Base-by-base conservation (phyloP, 2,888 invertebrate genomes). In the Nomada flava region DNA sequence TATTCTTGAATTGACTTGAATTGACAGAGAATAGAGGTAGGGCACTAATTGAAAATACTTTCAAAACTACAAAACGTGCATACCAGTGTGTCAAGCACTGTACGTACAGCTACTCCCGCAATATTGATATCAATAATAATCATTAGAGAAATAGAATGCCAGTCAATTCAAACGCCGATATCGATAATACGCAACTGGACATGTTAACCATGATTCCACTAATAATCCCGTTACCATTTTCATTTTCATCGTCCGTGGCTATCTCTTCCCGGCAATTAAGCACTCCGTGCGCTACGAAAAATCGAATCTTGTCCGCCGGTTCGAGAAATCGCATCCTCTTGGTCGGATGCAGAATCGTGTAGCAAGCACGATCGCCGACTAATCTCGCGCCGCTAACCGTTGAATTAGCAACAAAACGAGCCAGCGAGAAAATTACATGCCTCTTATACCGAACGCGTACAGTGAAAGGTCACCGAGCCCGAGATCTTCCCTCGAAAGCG, bases 331-430 rank as follows among this genome's bases (percentile, higher is more conserved):
- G 70, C 55, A 81, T 86, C 74, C 71, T 82, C 76, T 79, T 79
- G 57, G 76, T 23, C 20, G 57, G 69, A 67, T 50, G 55, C 26
- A 42, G 53, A 59, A 36, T 64, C 52, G 72, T 59, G 73, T 65
- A 76, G 59, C 76, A 57, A 69, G 62, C 70, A 53, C 82, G 82
- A 79, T 86, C 69, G 72, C 74, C 57, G 84, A 57, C 79, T 88
- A 77, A 86, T 86, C 75, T 81, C 68, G 84, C 59, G 55, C 80
- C 76, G 69, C 72, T 85, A 85, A 85, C 84, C 87, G 88, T 87
- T 84, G 86, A 82, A 86, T 87, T 84, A 84, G 82, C 86, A 87
- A 84, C 84, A 74, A 87, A 86, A 88, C 80, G 80, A 79, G 74
- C 77, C 75, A 64, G 76, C 86, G 77, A 72, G 83, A 80, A 88